Evolutionary conservation across 1,140 invertebrate genomes (phyloP), one percentile per base, ranked within the genome.

Genomic region (Lasaia peninsularis): DNA sequence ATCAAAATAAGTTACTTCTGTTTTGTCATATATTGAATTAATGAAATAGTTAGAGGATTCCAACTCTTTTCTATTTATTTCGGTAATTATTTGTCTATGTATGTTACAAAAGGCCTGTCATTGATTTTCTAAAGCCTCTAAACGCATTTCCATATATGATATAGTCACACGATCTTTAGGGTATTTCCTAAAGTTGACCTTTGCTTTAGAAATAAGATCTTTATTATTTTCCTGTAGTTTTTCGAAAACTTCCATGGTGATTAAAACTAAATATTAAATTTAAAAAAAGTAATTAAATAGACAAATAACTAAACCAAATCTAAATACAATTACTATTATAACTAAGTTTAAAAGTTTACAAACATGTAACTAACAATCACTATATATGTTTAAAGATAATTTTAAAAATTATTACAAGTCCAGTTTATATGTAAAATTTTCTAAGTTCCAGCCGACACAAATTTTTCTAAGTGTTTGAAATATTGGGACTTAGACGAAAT

Each of bases 131-230:
- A 63, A 58, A 20, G 20, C 18, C 11, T 58, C 52, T 35, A 62
- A 58, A n/a, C 60, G 50, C 11, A 51, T 62, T 51, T 62, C 55
- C 1, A 54, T 11, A 20, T 58, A 54, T 4, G 35, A 21, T 14
- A 53, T 10, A 28, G 60, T 57, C n/a, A 63, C n/a, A 12, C 34
- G 37, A 16, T 63, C 61, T 20, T 58, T 63, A 12, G 61, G 56
- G 12, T 52, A 54, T 52, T 63, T 63, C 28, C 18, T 51, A 14
- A 58, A 58, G 34, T 63, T 63, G 2, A n/a, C n/a, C 20, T 28
- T 54, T 14, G 12, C 44, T 58, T 58, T 58, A 60, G 37, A n/a
- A 12, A 60, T 60, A 33, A 44, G 34, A 8, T 48, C 20, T 16
- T 60, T 60, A 49, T 34, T 48, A 35, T 60, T 32, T 6, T 54